Evolutionary conservation across 1,140 invertebrate genomes (phyloP), one percentile per base, ranked within the genome.

Genomic region (Eriosoma lanigerum): DNA sequence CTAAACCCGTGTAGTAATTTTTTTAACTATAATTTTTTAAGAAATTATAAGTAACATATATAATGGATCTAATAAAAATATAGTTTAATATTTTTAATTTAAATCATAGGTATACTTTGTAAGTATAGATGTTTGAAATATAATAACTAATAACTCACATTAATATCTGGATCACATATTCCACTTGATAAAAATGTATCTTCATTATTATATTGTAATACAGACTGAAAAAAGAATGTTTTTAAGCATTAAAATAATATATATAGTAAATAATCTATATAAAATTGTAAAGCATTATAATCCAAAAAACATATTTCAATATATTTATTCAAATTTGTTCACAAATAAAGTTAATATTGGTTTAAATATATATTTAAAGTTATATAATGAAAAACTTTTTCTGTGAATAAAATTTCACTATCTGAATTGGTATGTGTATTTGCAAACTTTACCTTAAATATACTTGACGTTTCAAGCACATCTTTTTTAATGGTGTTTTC

Each of bases 111-210:
- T n/a, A n/a, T n/a, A n/a, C n/a, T n/a, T n/a, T n/a, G n/a, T n/a
- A n/a, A n/a, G n/a, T n/a, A n/a, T n/a, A n/a, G n/a, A n/a, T n/a
- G n/a, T n/a, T n/a, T n/a, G n/a, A n/a, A 54, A 12, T 32, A 32
- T 19, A n/a, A 32, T 54, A 38, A 70, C 15, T 38, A n/a, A 73
- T 17, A 38, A 46, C 73, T 78, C 46, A 78, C 73, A 78, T 78
- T 60, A 62, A 78, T 78, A 48, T 48, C 60, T 46, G 73, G 56
- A 26, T 44, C 38, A 60, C 73, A 78, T 26, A 50, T n/a, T 60
- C 54, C 56, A 78, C 38, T 78, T 17, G 56, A 62, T 48, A 60
- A 46, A 62, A 48, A 58, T 17, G 52, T 26, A 0, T 72, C 46
- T 50, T 72, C 68, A 10, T 52, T 29, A n/a, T 72, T 72, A 50